phyloP scores from a whole-genome alignment of 2,113 vertebrate species.

The Anguilla rostrata region DNA sequence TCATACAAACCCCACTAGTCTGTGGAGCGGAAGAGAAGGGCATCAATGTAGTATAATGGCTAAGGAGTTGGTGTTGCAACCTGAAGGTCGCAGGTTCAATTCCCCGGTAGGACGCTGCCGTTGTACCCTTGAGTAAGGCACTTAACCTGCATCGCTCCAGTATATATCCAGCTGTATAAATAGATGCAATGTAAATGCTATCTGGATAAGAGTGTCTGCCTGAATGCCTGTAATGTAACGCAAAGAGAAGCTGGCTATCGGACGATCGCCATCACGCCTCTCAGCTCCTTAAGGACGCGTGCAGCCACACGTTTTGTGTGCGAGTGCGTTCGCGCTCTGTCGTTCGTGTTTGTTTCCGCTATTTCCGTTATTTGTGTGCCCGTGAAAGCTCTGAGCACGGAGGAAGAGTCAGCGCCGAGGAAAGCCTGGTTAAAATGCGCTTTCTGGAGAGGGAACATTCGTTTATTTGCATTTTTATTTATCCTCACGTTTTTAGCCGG shows the following conservation, averaged over 20 bases:
- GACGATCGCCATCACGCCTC: background rate
- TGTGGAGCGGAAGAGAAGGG: background rate
- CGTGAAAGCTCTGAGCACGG: background rate
- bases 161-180: no score
- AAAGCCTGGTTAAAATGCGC: background rate
- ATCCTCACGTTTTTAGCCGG: no score
- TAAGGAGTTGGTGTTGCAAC: no score
- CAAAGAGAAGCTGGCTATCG: background rate
- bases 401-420: background rate
- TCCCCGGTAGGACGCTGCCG: no score
- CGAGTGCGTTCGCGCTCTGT: background rate
- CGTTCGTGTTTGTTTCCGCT: background rate
- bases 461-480: no score
- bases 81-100: no score
- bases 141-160: no score
- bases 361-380: background rate
- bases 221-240: no score
- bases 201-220: no score
- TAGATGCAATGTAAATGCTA: no score
- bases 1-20: constrained; percentile 34
- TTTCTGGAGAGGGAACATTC: background rate
- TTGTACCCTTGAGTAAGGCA: no score
- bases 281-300: background rate
- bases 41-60: background rate
- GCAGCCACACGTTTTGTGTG: background rate